Conservation (phyloP, 23 tunicate genomes). For the Clavelina lepadiformis region DNA sequence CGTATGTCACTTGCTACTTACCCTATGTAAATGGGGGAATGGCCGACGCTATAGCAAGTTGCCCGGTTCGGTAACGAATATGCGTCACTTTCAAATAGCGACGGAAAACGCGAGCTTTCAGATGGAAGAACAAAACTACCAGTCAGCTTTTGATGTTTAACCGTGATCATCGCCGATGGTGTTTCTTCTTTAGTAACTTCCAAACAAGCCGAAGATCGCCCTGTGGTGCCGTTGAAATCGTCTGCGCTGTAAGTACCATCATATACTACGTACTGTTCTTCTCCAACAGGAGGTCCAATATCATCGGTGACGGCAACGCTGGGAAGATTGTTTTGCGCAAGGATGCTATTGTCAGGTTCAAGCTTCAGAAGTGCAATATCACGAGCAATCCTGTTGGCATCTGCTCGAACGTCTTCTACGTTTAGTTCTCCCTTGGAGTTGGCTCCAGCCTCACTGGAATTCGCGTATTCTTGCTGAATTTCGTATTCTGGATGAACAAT, state of each 20-base stretch:
- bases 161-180: too few relatives aligned
- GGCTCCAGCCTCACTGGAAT: not conserved
- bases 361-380: slow-evolving; percentile 65
- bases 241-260: too few relatives aligned
- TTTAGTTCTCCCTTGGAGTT: too few relatives aligned
- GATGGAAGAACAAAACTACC: slow-evolving; percentile 27
- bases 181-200: too few relatives aligned
- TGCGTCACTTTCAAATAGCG: too few relatives aligned
- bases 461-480: not conserved
- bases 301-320: slow-evolving; percentile 2
- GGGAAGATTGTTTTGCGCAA: not conserved
- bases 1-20: too few relatives aligned
- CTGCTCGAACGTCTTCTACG: not conserved
- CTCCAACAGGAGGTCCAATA: not conserved
- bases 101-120: slow-evolving; percentile 25
- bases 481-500: slow-evolving; percentile 45
- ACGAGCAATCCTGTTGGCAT: slow-evolving; percentile 11
- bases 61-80: slow-evolving; percentile 28
- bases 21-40: slow-evolving; percentile 25
- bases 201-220: too few relatives aligned
- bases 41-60: slow-evolving; percentile 20
- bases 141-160: too few relatives aligned
- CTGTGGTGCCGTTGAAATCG: too few relatives aligned
- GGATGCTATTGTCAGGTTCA: slow-evolving; percentile 26
- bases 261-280: slow-evolving; percentile 14